Evolutionary conservation across 1,140 invertebrate genomes (phyloP), one percentile per base, ranked within the genome.

Genomic region (Lordiphosa mommai): DNA sequence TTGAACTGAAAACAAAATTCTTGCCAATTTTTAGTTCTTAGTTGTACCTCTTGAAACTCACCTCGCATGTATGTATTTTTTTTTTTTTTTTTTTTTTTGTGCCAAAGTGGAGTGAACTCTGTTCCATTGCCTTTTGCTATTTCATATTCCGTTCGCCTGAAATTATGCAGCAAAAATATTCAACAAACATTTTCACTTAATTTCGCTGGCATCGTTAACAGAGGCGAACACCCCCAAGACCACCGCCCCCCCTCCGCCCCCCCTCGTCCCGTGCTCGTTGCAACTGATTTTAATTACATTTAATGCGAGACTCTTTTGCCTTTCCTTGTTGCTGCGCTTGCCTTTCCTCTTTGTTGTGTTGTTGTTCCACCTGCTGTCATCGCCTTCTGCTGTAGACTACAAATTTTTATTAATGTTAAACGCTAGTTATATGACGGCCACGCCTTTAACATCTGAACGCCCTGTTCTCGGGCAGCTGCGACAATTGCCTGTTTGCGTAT

Each of bases 371-470:
- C 56, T 59, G 64, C 64, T 53, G 66, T 23, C 20, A 23, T 23
- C 20, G 20, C 20, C 40, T 43, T 17, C 40, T 43, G 8, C 40
- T n/a, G 40, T 43, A 12, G 40, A 52, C 66, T 53, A 68, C 66
- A 69, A 69, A 69, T 69, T 69, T 69, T 48, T 69, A 69, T 69
- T 69, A 69, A 69, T 69, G 66, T 61, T 69, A 69, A 69, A 69
- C 64, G 66, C 64, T 69, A 69, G 66, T 69, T 69, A 69, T 69
- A 64, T 43, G 40, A 17, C 40, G 27, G 36, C 29, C 27, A 27
- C 13, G 33, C 29, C 13, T 7, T 46, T 29, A 29, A n/a, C 9
- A 5, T 13, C 41, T 38, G 30, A 12, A n/a, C 8, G 14, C n/a
- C n/a, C 36, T 7, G 16, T 40, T 7, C 10, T 23, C 20, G 20